phyloP scores from a whole-genome alignment of 2,888 invertebrate genomes.

The Lissocephala sabroskyi region DNA sequence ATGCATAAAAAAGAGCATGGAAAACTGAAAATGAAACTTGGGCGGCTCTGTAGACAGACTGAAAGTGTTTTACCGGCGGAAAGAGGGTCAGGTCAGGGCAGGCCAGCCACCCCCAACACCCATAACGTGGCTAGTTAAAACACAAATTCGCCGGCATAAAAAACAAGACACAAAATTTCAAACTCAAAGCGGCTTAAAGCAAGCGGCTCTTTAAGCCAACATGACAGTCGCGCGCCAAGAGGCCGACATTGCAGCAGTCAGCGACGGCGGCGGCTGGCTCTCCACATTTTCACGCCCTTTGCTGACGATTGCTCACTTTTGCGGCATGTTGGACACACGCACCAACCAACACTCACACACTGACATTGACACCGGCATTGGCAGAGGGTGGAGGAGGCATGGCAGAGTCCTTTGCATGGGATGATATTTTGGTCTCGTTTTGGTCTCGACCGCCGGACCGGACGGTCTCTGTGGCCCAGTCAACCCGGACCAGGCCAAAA shows the following conservation, averaged over 20 bases:
- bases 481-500: conserved; percentile 31
- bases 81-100: neutral
- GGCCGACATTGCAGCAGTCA: too few species aligned
- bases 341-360: conserved; percentile 2
- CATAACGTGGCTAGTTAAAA: neutral
- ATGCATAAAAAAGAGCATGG: neutral
- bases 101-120: conserved; percentile 11
- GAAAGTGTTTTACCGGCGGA: neutral
- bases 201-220: conserved; percentile 46
- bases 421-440: neutral
- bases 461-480: neutral
- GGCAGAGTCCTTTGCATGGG: too few species aligned
- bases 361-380: neutral
- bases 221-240: too few species aligned
- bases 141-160: neutral
- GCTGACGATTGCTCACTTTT: conserved; percentile 41
- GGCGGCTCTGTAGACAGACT: neutral
- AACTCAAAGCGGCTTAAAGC: conserved; percentile 7
- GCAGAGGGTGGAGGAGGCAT: neutral
- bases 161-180: neutral
- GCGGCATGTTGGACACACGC: conserved; percentile 5
- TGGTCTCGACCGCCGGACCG: neutral
- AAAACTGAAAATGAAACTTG: neutral
- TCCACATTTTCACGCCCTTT: neutral
- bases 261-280: too few species aligned